Evolutionary conservation across 2,888 invertebrate genomes (phyloP).

Genomic region (Drosophila sordidula): DNA sequence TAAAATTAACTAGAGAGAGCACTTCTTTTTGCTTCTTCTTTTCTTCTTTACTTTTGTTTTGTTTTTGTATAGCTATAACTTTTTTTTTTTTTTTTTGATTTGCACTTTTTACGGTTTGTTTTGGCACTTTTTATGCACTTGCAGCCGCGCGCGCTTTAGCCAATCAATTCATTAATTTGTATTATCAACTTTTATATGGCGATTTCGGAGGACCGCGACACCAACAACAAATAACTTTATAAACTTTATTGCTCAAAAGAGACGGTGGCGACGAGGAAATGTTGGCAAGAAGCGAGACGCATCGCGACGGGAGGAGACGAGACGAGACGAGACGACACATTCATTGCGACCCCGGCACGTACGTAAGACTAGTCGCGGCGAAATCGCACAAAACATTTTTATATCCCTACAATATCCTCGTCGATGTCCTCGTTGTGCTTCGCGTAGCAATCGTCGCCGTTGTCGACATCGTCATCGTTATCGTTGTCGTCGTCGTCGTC

Average conservation of each 20-base stretch:
- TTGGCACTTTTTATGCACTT: neutral
- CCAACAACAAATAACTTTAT: slow-evolving; percentile 33
- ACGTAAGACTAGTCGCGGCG: slow-evolving; percentile 84
- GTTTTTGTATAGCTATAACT: neutral
- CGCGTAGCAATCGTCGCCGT: slow-evolving; percentile 42
- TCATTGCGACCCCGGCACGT: slow-evolving; percentile 84
- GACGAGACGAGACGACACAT: slow-evolving; percentile 58
- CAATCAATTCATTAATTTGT: slow-evolving; percentile 55
- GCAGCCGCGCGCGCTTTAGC: slow-evolving; percentile 28
- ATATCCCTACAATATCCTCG: slow-evolving; percentile 78
- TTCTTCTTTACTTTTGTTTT: slow-evolving; percentile 15
- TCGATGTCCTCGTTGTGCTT: slow-evolving; percentile 67
- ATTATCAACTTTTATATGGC: slow-evolving; percentile 49
- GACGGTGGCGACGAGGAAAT: slow-evolving; percentile 24
- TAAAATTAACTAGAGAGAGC: slow-evolving; percentile 22
- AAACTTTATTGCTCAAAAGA: slow-evolving; percentile 29
- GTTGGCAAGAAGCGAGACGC: slow-evolving; percentile 28
- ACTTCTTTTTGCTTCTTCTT: slow-evolving; percentile 30
- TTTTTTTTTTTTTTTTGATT: neutral
- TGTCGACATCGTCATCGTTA: slow-evolving; percentile 58
- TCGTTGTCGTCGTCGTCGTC: slow-evolving; percentile 46
- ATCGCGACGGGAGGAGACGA: slow-evolving; percentile 9
- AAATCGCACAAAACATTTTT: slow-evolving; percentile 83
- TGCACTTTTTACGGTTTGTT: neutral
- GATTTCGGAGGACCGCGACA: slow-evolving; percentile 28